Percentiles rank a stretch among this genome's conserved stretches.
These are phyloP conservation scores for Nasonia oneida DNA, from an alignment of 2,888 invertebrate genomes.

Conservation along the genomic window DNA sequence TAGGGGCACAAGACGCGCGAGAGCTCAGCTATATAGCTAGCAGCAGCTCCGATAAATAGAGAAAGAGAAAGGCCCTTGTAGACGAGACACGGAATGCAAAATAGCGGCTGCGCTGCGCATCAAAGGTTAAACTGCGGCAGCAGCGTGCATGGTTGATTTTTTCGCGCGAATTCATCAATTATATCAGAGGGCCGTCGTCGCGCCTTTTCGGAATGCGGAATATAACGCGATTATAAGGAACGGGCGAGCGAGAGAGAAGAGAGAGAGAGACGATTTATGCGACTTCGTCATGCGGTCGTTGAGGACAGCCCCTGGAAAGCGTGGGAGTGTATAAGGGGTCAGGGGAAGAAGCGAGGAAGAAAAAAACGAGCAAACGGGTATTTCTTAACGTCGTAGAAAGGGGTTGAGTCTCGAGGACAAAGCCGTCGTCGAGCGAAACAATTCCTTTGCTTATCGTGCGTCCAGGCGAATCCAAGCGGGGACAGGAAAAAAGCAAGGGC, in stretches of 20 bases:
- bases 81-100: constrained; percentile 75
- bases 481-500: neutral
- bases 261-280: constrained; percentile 62
- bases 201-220: constrained; percentile 23
- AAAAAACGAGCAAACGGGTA: constrained; percentile 55
- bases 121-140: constrained; percentile 69
- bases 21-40: neutral
- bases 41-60: constrained; percentile 46
- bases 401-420: constrained; percentile 6
- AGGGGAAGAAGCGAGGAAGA: constrained; percentile 48
- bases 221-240: constrained; percentile 15
- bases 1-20: constrained; percentile 10
- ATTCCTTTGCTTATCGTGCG: constrained; percentile 10
- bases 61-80: constrained; percentile 63
- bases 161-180: constrained; percentile 24
- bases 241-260: no score
- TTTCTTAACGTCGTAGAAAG: constrained; percentile 66
- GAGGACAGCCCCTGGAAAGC: constrained; percentile 48
- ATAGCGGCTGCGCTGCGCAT: constrained; percentile 71
- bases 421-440: constrained; percentile 1
- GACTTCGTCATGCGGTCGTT: constrained; percentile 54
- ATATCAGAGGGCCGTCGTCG: neutral
- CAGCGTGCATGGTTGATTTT: neutral
- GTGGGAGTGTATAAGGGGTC: neutral
- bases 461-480: neutral